phyloP scores from a whole-genome alignment of 1,140 invertebrate species.

The Neocloeon triangulifer region DNA sequence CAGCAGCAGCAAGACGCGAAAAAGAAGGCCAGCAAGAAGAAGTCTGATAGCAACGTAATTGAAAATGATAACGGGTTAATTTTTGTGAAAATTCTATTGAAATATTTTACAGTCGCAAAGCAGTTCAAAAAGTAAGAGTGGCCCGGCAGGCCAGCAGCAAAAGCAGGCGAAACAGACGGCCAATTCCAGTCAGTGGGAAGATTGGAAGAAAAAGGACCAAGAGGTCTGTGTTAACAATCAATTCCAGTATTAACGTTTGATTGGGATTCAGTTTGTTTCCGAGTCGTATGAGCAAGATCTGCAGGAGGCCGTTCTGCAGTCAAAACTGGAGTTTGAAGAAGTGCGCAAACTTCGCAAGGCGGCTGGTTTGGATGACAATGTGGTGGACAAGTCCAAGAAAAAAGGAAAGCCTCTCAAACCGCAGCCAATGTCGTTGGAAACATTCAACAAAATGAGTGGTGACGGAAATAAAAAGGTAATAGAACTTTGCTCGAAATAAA shows the following conservation, averaged over 20 bases:
- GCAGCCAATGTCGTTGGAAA: constrained; percentile 31
- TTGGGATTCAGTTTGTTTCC: constrained; percentile 24
- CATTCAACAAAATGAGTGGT: constrained; percentile 27
- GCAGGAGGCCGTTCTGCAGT: constrained; percentile 38
- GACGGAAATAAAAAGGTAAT: no score
- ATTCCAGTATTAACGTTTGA: constrained; percentile 1
- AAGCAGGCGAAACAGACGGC: constrained; percentile 16
- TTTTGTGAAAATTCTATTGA: no score
- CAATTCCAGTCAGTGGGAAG: constrained; percentile 26
- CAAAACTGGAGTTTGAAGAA: constrained; percentile 42
- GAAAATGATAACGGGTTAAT: no score
- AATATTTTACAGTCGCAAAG: no score
- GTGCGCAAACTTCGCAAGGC: no score
- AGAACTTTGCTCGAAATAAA: no score
- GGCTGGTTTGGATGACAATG: constrained; percentile 22
- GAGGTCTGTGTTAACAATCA: constrained; percentile 12
- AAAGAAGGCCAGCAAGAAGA: not conserved
- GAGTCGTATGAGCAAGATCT: constrained; percentile 37
- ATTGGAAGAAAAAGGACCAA: constrained; percentile 32
- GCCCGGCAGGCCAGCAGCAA: no score
- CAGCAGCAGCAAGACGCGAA: not conserved
- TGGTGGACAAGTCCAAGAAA: constrained; percentile 19
- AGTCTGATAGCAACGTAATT: no score
- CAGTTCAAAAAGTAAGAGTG: no score
- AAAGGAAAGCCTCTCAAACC: constrained; percentile 39